These are phyloP conservation scores for Zelleria hepariella DNA, from an alignment of 2,888 invertebrate species.

Conservation along the genomic window DNA sequence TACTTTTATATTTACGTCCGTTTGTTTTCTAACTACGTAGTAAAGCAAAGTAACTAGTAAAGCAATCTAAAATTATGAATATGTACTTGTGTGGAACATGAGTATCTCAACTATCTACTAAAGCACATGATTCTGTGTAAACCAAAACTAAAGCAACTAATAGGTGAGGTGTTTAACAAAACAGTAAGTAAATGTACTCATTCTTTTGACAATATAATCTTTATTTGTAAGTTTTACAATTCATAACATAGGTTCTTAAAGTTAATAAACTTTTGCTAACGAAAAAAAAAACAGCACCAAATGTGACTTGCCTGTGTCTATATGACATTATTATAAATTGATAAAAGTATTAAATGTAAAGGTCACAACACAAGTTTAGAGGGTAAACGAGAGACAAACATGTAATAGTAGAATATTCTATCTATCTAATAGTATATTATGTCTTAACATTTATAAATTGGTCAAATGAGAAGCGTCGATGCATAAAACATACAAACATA, in stretches of 20 bases:
- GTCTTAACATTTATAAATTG: not conserved
- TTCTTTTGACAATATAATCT: conserved; percentile 10
- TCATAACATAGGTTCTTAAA: conserved; percentile 8
- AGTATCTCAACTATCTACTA: too few species aligned
- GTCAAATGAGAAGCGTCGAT: too few species aligned
- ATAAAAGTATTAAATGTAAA: not conserved
- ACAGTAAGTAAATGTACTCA: conserved; percentile 24
- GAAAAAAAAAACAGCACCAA: conserved; percentile 9
- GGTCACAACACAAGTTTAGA: not conserved
- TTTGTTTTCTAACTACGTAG: too few species aligned
- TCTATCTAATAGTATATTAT: too few species aligned
- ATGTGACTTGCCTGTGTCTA: conserved; percentile 1
- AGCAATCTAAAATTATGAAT: too few species aligned
- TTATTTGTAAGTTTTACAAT: conserved; percentile 11
- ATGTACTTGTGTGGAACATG: too few species aligned
- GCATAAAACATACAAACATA: too few species aligned
- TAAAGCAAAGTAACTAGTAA: too few species aligned
- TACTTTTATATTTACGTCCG: too few species aligned
- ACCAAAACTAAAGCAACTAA: conserved; percentile 9
- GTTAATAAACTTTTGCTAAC: not conserved
- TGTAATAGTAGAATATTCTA: too few species aligned
- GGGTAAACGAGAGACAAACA: not conserved
- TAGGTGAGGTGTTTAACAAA: conserved; percentile 13
- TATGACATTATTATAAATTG: not conserved
- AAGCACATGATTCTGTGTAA: conserved; percentile 32